phyloP scores from a whole-genome alignment of 2,888 invertebrate species.

The Pollenia amentaria region DNA sequence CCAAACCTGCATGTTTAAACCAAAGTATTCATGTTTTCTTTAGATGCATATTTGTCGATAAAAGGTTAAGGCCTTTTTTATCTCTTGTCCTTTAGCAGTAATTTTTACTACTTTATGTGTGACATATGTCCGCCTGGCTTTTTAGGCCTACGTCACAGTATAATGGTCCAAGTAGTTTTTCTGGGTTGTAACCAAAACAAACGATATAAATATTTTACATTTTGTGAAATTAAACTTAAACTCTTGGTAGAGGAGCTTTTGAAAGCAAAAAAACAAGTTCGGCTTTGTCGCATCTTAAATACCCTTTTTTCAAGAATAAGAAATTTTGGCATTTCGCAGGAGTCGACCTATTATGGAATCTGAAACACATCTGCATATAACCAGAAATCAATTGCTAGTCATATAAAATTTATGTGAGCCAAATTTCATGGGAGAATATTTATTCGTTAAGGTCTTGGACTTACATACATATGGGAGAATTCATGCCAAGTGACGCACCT shows the following conservation, averaged over 20 bases:
- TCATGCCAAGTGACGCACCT: too few relatives aligned
- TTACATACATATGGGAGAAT: too few relatives aligned
- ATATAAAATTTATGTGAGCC: too few relatives aligned
- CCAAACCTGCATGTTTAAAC: constrained; percentile 43
- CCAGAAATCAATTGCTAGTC: too few relatives aligned
- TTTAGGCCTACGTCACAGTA: constrained; percentile 42
- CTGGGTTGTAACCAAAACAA: constrained; percentile 9
- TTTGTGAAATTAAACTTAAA: constrained; percentile 2
- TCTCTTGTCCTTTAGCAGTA: constrained; percentile 21
- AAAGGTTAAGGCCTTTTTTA: constrained; percentile 61
- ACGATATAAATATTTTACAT: constrained; percentile 31
- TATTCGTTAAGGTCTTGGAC: too few relatives aligned
- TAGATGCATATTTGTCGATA: constrained; percentile 66
- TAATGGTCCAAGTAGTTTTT: constrained; percentile 9
- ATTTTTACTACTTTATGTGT: constrained; percentile 44
- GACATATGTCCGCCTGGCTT: constrained; percentile 64
- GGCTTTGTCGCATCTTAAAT: not conserved
- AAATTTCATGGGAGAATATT: too few relatives aligned
- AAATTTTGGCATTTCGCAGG: too few relatives aligned
- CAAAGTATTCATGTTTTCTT: constrained; percentile 57
- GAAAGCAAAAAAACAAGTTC: constrained; percentile 30
- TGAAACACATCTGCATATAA: too few relatives aligned
- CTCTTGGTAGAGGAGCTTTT: constrained; percentile 18
- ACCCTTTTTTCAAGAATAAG: too few relatives aligned
- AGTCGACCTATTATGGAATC: too few relatives aligned